These are phyloP conservation scores for Nematostella vectensis DNA, from an alignment of 92 coral and sea anemone species.

Conservation along the genomic window DNA sequence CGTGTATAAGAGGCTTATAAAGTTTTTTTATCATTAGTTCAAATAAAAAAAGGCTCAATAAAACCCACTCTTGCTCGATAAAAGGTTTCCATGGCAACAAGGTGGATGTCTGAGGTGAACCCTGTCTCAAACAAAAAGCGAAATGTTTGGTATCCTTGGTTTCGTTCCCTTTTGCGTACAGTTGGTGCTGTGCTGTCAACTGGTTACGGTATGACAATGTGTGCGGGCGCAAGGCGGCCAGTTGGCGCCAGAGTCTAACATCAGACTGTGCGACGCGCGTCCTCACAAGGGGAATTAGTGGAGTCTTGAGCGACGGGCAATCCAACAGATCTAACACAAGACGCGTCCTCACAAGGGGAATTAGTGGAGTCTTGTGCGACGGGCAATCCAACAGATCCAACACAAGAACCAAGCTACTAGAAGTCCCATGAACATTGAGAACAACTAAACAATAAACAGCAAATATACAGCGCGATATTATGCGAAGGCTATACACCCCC, in stretches of 20 bases:
- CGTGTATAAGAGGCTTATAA: conserved; percentile 6
- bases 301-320: not conserved
- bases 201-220: conserved; percentile 30
- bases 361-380: not conserved
- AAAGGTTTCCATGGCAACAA: conserved; percentile 7
- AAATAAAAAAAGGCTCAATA: conserved; percentile 1
- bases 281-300: not conserved
- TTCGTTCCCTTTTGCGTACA: conserved; percentile 2
- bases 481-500: no score
- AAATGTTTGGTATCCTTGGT: conserved; percentile 17
- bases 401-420: no score
- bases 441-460: no score
- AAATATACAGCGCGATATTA: no score
- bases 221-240: conserved; percentile 37
- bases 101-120: conserved; percentile 18
- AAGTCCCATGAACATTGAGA: no score
- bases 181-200: not conserved
- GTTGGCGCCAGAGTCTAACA: conserved; percentile 19
- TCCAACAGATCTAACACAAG: not conserved
- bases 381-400: not conserved
- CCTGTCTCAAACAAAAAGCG: conserved; percentile 36
- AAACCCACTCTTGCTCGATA: conserved; percentile 8
- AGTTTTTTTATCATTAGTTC: conserved; percentile 12
- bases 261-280: conserved; percentile 4
- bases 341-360: not conserved